Percentiles rank a stretch among this genome's conserved stretches.
Evolutionary conservation across 2,888 invertebrate species (phyloP).

Genomic region (Cecidostiba fungosa): DNA sequence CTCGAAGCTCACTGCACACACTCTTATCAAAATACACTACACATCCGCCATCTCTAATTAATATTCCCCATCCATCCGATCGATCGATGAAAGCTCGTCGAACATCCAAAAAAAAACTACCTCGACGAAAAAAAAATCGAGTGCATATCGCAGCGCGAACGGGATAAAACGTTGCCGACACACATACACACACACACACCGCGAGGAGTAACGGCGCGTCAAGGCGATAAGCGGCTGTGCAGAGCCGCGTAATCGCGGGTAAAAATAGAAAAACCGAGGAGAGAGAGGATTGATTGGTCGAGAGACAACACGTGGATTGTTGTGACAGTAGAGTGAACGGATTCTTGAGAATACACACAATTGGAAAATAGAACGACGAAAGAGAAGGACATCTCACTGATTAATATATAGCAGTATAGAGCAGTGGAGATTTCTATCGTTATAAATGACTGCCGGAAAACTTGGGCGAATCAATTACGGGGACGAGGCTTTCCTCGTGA

Average conservation of each 20-base stretch:
- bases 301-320: neutral
- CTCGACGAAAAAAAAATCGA: neutral
- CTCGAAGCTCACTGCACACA: conserved; percentile 14
- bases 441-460: neutral
- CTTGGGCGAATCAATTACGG: neutral
- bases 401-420: neutral
- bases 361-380: neutral
- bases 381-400: neutral
- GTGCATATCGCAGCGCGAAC: neutral
- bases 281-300: conserved; percentile 47
- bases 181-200: neutral
- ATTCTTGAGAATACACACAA: neutral
- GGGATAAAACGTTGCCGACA: neutral
- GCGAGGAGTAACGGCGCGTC: conserved; percentile 66
- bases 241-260: conserved; percentile 56
- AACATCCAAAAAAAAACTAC: neutral
- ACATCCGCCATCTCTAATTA: conserved; percentile 29
- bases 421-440: neutral
- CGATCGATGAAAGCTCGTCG: conserved; percentile 34
- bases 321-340: neutral
- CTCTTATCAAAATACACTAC: conserved; percentile 23
- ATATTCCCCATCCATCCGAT: conserved; percentile 39
- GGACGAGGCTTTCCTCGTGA: neutral
- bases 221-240: conserved; percentile 55
- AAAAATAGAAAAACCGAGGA: conserved; percentile 59